Base-by-base conservation (phyloP, 2,888 invertebrate genomes). In the Morpho deidamia region DNA sequence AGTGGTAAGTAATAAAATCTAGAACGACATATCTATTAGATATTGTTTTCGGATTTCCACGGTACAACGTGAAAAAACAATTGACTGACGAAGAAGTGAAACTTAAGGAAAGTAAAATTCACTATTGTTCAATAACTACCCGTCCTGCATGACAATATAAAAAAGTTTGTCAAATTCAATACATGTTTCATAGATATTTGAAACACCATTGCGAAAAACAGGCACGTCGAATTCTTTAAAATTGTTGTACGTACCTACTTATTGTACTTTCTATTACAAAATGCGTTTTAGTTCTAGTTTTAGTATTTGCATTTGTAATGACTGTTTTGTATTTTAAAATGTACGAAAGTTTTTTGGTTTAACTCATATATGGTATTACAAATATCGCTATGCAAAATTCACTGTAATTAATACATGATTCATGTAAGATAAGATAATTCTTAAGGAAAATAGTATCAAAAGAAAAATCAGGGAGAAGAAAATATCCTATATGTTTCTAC, bases 221-320 rank as follows among this genome's bases (percentile, higher is more conserved):
- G 32, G 42, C 61, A 59, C 59, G 59, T 59, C 44, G 37, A 52
- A 53, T 46, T 51, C 38, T 35, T 50, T 56, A 23, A 46, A 56
- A 57, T 44, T 51, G 39, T 39, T 37, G 33, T 32, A 61, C 61
- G 64, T 66, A 67, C 67, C 65, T 64, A 67, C 61, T 45, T 65
- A 60, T 67, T 69, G 43, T 45, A 14, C 35, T 45, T 45, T 37
- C 44, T 37, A 45, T 12, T 44, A 12, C 44, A 3, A 12, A 7
- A 32, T 11, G 32, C n/a, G n/a, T n/a, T n/a, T n/a, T n/a, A n/a
- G n/a, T n/a, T n/a, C 7, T 40, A 2, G 11, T 11, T 44, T 34
- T 11, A 44, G 11, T n/a, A 7, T 43, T 43, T 44, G 8, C 23
- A 23, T 23, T 23, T 23, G 23, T 23, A 1, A 23, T 23, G 23